phyloP scores from a whole-genome alignment of 2,888 invertebrate genomes.

The Epistrophella euchroma region DNA sequence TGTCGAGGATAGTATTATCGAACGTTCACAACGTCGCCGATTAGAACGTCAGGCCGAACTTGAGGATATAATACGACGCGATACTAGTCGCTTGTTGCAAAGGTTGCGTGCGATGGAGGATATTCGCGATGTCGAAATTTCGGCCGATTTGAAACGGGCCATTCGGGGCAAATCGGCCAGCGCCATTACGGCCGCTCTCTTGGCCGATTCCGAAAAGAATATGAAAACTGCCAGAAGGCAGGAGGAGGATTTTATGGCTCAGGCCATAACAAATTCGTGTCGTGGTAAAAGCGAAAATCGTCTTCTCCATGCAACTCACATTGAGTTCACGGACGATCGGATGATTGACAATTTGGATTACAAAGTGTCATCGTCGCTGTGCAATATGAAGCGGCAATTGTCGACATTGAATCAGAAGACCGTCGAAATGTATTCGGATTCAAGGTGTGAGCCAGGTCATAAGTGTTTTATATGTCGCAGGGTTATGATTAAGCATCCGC shows the following conservation, averaged over 20 bases:
- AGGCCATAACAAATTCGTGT: slow-evolving; percentile 80
- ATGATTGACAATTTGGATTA: slow-evolving; percentile 83
- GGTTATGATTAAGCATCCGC: slow-evolving; percentile 82
- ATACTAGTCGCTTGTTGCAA: slow-evolving; percentile 81
- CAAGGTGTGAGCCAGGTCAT: slow-evolving; percentile 83
- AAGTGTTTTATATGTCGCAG: slow-evolving; percentile 83
- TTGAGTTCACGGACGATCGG: slow-evolving; percentile 83
- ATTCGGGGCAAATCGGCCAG: slow-evolving; percentile 90
- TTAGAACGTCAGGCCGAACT: slow-evolving; percentile 85
- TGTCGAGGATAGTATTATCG: slow-evolving; percentile 84
- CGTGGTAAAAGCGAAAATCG: slow-evolving; percentile 80
- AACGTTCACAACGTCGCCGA: slow-evolving; percentile 83
- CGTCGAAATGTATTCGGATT: slow-evolving; percentile 83
- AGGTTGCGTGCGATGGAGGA: slow-evolving; percentile 84
- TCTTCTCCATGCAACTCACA: slow-evolving; percentile 80
- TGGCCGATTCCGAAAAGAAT: slow-evolving; percentile 86
- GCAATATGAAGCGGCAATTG: slow-evolving; percentile 83
- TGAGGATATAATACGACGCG: slow-evolving; percentile 85
- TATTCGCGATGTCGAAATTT: slow-evolving; percentile 84
- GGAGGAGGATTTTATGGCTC: slow-evolving; percentile 81
- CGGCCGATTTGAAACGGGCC: slow-evolving; percentile 84
- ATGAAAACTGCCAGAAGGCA: slow-evolving; percentile 81
- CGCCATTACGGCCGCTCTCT: slow-evolving; percentile 88
- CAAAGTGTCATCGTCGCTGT: slow-evolving; percentile 82
- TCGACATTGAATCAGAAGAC: slow-evolving; percentile 82